Base-by-base conservation (phyloP, 2,888 invertebrate genomes). In the Megastigmus dorsalis region DNA sequence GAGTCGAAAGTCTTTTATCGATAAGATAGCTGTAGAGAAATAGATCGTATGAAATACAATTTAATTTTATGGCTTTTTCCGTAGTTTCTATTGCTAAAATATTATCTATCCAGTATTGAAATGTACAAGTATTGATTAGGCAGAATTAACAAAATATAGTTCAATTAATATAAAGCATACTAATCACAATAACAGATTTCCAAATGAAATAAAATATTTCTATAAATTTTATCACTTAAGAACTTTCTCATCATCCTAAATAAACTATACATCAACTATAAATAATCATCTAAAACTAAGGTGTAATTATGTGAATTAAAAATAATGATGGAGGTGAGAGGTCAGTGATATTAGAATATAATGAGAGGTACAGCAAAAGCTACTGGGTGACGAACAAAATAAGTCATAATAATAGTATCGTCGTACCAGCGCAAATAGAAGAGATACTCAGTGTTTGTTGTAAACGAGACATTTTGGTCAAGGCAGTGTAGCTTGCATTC, bases 401-500 rank as follows among this genome's bases (percentile, higher is more conserved):
- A 65, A 50, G 33, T 65, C 18, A 65, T 69, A 57, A 71, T 65
- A 57, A 75, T 54, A 57, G 50, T 55, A 45, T 67, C 20, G 43
- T 55, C 73, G 52, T 85, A 84, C 84, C 84, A 75, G 75, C 79
- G 77, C 72, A 50, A 81, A 82, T 82, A 84, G 82, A 80, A 82
- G 84, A 85, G 80, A 80, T 82, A 85, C 82, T 85, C 84, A 83
- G 80, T 84, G 78, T 80, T 84, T 83, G 83, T 81, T 84, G 80
- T 82, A 81, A 84, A 82, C 79, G 79, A 82, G 81, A 82, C 80
- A 81, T 80, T 82, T 82, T 81, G 80, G 82, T 87, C 86, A 87
- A 84, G 84, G 84, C 84, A 85, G 84, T 84, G 85, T 82, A 76
- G 84, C 80, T 85, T 83, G 83, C 85, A 86, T 84, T 84, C 86